Evolutionary conservation across 92 coral and sea anemone species (phyloP), one percentile per base, ranked within the genome.

Genomic region (Palythoa grandis): DNA sequence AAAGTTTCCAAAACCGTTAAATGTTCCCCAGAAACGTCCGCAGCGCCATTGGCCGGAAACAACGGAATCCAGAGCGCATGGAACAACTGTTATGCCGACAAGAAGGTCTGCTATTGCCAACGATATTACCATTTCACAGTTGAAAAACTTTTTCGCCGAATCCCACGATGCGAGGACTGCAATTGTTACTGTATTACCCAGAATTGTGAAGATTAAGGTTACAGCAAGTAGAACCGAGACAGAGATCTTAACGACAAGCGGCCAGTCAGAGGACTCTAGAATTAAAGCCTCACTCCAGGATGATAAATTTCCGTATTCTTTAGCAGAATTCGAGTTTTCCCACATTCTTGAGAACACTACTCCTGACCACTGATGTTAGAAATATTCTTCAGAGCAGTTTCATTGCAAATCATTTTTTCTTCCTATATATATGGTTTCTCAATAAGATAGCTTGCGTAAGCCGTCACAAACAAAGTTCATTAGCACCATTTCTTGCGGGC

Each of bases 1-100:
- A 78, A 94, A 94, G 86, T 92, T 94, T 39, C 92, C 94, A 82
- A 94, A 94, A 23, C 91, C 98, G 56, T 88, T 94, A 35, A 88
- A 83, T 52, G 67, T 66, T 35, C 92, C 89, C 96, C 94, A 88
- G 84, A 88, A 61, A 11, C n/a, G 3, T 5, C 98, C 95, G 29
- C 92, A 92, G n/a, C 98, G 91, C 98, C 98, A 94, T 4, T 87
- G 70, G 10, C 95, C 96, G 5, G 90, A 79, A 58, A 90, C 58
- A 38, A 92, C 83, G 17, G 95, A 85, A 63, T 94, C 98, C 5
- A 94, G 25, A 0, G 98, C 98, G 20, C 94, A 92, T 8, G 98
- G 95, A 91, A 94, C 91, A 1, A 94, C 95, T 10, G 88, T 35
- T 7, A 87, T 52, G 7, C 94, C 98, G 3, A 94, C 98, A 2